These are phyloP conservation scores for Collichthys lucidus DNA, from an alignment of 2,113 vertebrate genomes.

Conservation along the genomic window DNA sequence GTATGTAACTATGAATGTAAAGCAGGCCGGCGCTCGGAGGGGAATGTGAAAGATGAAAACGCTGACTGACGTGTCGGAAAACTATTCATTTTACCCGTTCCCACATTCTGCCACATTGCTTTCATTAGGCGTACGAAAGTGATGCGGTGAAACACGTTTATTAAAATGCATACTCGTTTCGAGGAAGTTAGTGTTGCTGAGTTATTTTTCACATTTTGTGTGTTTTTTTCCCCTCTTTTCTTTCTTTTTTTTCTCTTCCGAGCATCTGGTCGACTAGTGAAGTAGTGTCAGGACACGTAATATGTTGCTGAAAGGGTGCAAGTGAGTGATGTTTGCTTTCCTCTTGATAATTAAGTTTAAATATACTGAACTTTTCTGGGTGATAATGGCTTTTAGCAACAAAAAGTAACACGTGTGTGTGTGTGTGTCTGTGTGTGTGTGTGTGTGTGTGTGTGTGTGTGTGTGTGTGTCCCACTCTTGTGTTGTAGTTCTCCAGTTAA, in stretches of 20 bases:
- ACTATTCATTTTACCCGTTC: conserved; percentile 26
- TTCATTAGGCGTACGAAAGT: conserved; percentile 9
- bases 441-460: no score
- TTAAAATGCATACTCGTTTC: conserved; percentile 1
- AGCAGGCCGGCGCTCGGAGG: conserved; percentile 32
- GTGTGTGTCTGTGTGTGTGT: not conserved
- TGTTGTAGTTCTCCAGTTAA: not conserved
- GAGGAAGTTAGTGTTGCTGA: conserved; percentile 5
- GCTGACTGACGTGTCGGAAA: conserved; percentile 24
- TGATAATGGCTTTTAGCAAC: conserved; percentile 10
- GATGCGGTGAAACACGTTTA: conserved; percentile 11
- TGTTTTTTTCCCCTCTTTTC: not conserved
- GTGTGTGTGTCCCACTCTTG: not conserved
- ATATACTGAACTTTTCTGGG: not conserved
- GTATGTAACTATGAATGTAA: conserved; percentile 51
- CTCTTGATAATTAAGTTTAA: conserved; percentile 9
- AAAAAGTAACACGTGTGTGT: conserved; percentile 23
- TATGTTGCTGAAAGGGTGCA: not conserved
- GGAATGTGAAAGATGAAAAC: conserved; percentile 36
- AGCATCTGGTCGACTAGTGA: conserved; percentile 1
- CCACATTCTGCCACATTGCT: conserved; percentile 1
- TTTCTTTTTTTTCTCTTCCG: not conserved
- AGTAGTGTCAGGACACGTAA: not conserved
- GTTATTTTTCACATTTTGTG: not conserved
- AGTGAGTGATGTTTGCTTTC: conserved; percentile 1